Evolutionary conservation across 2,888 invertebrate species (phyloP), one percentile per base, ranked within the genome.

Genomic region (Carterocephalus palaemon): DNA sequence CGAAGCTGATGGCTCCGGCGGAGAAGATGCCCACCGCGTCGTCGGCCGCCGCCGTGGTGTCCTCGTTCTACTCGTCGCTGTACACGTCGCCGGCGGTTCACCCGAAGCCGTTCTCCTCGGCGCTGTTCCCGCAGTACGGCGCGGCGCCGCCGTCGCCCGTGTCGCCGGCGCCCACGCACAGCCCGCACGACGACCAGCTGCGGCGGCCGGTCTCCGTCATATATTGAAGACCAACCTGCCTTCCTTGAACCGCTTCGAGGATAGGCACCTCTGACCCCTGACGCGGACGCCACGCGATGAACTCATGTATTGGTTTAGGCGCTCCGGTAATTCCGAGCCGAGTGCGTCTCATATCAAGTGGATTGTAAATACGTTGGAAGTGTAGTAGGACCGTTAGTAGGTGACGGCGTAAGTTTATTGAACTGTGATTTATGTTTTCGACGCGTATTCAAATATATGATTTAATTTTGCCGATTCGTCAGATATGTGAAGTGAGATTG

Each of bases 131-230:
- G 13, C 87, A 89, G 67, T 90, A 89, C 62, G 80, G 86, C 7
- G 78, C 73, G 13, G 79, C 75, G 2, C 88, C 88, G 1, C 70
- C 87, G 0, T 88, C 85, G 0, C 81, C 85, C 1, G 78, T 79
- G 34, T 86, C 78, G 0, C 88, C 88, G 1, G 82, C 79, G 4
- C 74, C 81, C 31, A 72, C 71, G 38, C 83, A 85, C 73, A 84
- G 84, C 74, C 85, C 86, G 0, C 76, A 88, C 56, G 89, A 89
- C 54, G 89, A 89, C 59, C 88, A 91, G 63, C 86, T 92, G 2
- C 76, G 92, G 64, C 89, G 92, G 78, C 91, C 92, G 0, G 91
- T 92, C 22, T 89, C 92, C 47, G 92, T 93, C 59, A 90, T 92
- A 80, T 92, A 91, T 85, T 92, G 90, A 85, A 85, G 83, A 65